phyloP scores from a whole-genome alignment of 2,113 vertebrate genomes.

The Tragelaphus imberbis region DNA sequence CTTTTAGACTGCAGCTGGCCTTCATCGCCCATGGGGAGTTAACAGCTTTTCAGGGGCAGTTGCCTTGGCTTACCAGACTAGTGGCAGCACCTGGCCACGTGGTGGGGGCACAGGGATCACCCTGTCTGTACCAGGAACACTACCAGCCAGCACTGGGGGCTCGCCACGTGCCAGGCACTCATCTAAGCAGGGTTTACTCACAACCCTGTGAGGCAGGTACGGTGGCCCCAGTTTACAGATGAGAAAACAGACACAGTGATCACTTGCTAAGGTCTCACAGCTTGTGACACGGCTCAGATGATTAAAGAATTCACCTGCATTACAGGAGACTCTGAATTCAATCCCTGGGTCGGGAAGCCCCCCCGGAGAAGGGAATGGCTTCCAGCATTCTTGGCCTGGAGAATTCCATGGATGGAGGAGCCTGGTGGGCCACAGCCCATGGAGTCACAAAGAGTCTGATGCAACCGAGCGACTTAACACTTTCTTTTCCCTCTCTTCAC shows the following conservation, averaged over 20 bases:
- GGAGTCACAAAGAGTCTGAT: neutral
- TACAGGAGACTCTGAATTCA: neutral
- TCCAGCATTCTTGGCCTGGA: neutral
- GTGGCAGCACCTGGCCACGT: neutral
- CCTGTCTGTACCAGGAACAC: neutral
- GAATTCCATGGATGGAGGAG: neutral
- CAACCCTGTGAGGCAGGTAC: fast-evolving
- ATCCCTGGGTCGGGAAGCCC: neutral
- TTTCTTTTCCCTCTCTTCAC: neutral
- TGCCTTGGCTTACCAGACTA: no score
- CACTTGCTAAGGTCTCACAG: fast-evolving
- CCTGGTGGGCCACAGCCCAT: neutral
- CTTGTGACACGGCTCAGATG: neutral
- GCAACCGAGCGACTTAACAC: fast-evolving
- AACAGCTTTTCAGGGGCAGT: no score
- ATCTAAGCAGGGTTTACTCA: fast-evolving
- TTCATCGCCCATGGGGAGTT: neutral
- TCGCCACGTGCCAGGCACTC: fast-evolving
- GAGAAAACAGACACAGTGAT: neutral
- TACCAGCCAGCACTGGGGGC: fast-evolving
- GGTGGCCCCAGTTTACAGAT: neutral
- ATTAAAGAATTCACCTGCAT: neutral
- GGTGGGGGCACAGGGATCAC: neutral
- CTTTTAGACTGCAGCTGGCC: neutral
- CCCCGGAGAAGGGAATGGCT: neutral